phyloP scores from a whole-genome alignment of 1,140 invertebrate genomes.

The Diploscapter pachys region DNA sequence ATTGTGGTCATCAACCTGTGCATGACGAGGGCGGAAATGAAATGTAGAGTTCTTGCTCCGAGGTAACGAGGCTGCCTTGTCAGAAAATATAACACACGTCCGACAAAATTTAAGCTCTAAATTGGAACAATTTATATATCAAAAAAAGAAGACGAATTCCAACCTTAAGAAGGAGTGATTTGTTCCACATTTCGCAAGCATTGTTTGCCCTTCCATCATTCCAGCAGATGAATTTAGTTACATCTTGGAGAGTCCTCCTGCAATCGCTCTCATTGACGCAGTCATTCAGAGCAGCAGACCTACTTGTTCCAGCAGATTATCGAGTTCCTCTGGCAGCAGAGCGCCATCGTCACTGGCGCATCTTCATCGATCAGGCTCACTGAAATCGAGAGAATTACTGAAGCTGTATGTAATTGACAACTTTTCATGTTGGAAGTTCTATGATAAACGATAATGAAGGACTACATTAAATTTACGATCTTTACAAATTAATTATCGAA shows the following conservation, averaged over 20 bases:
- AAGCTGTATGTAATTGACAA: too few relatives aligned
- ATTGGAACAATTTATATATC: slow-evolving; percentile 3
- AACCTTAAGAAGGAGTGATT: slow-evolving; percentile 73
- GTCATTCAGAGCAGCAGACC: slow-evolving; percentile 5
- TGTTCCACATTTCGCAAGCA: slow-evolving; percentile 80
- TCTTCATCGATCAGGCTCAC: slow-evolving; percentile 5
- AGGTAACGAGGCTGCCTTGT: slow-evolving; percentile 76
- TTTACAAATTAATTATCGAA: too few relatives aligned
- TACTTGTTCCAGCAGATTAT: slow-evolving; percentile 81
- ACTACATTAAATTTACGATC: too few relatives aligned
- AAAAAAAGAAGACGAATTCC: slow-evolving; percentile 24
- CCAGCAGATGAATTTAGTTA: slow-evolving; percentile 93
- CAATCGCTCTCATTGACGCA: not conserved
- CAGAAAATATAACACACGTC: slow-evolving; percentile 72
- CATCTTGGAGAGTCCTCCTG: slow-evolving; percentile 39
- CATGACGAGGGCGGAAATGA: slow-evolving; percentile 76
- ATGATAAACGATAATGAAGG: too few relatives aligned
- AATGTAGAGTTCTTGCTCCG: slow-evolving; percentile 67
- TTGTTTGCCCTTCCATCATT: slow-evolving; percentile 80
- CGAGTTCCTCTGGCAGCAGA: slow-evolving; percentile 80
- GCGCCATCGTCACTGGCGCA: slow-evolving; percentile 71
- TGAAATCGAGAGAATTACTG: not conserved
- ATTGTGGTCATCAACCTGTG: slow-evolving; percentile 47
- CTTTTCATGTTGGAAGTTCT: too few relatives aligned
- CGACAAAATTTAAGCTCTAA: slow-evolving; percentile 66